Conservation (phyloP, 2,888 invertebrate species). For the Oscheius sp. region DNA sequence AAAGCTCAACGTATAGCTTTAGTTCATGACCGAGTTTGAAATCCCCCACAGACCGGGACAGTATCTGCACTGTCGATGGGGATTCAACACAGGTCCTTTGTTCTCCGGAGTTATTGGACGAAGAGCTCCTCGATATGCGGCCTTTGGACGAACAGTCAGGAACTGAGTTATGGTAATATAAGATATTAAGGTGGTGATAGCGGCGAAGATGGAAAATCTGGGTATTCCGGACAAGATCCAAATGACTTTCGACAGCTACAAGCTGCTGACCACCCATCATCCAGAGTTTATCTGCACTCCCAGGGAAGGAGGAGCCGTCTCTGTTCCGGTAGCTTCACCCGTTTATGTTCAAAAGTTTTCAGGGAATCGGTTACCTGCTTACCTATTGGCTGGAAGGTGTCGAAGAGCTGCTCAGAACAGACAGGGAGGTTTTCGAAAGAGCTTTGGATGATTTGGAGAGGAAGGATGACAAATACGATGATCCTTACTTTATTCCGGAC, state of each 20-base stretch:
- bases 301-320: constrained; percentile 57
- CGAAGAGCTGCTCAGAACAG: constrained; percentile 41
- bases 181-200: constrained; percentile 60
- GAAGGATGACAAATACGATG: constrained; percentile 24
- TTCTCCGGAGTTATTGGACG: constrained; percentile 72
- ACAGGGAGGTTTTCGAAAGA: constrained; percentile 18
- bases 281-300: constrained; percentile 61
- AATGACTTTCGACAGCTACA: constrained; percentile 64
- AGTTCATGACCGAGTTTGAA: constrained; percentile 68
- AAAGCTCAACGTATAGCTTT: background rate
- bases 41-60: constrained; percentile 69
- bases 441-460: constrained; percentile 28
- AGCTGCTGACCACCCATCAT: constrained; percentile 61
- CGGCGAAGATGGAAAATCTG: constrained; percentile 71
- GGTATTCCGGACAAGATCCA: constrained; percentile 70
- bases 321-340: constrained; percentile 41
- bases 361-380: constrained; percentile 64
- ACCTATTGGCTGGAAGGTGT: constrained; percentile 70
- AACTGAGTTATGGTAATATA: background rate
- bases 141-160: constrained; percentile 69
- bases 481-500: constrained; percentile 19
- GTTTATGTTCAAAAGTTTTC: constrained; percentile 17
- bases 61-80: constrained; percentile 70
- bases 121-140: constrained; percentile 69
- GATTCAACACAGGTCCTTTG: constrained; percentile 69